Base-by-base conservation (phyloP, 2,113 vertebrate species). In the Mionectes macconnelli region DNA sequence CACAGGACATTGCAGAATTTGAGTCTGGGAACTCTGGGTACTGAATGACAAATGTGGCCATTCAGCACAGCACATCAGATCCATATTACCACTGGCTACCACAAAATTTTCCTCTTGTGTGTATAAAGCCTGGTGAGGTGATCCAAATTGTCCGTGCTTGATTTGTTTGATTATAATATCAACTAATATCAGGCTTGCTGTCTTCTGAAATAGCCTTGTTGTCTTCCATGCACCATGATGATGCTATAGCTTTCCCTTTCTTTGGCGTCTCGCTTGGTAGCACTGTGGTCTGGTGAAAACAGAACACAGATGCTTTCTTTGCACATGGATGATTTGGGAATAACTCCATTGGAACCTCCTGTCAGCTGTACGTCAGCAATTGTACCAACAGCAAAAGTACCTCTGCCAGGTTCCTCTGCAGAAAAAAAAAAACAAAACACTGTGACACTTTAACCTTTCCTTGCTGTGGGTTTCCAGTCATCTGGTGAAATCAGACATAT, bases 241-340 rank as follows among this genome's bases (percentile, higher is more conserved):
- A 53, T 53, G 53, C 30, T 89, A 69, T n/a, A 73, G 94, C 74
- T 20, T 76, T 91, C 72, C 81, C 53, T 57, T 75, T 72, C 84
- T 89, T 64, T 89, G 73, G 77, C 5, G 0, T 35, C 49, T 64
- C 47, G 5, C 64, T 93, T 68, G 33, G 69, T 64, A 60, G 25
- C 77, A 1, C 52, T 30, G 16, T 57, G 70, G 69, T 62, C 77
- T 91, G 78, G 44, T 95, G 87, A 60, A 95, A 96, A 79, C 77
- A 82, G 89, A 93, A 85, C 96, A 82, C 96, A 97, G 96, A 96
- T 97, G 96, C 91, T 96, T 64, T 85, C 87, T 96, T 95, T 94
- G 84, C 96, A 96, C 95, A 95, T 96, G 95, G 87, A 94, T 96
- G 96, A 66, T 96, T 85, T 97, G 84, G 84, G 89, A 96, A 95